These are phyloP conservation scores for Pelusios castaneus DNA, from an alignment of 2,113 vertebrate genomes.

Conservation along the genomic window DNA sequence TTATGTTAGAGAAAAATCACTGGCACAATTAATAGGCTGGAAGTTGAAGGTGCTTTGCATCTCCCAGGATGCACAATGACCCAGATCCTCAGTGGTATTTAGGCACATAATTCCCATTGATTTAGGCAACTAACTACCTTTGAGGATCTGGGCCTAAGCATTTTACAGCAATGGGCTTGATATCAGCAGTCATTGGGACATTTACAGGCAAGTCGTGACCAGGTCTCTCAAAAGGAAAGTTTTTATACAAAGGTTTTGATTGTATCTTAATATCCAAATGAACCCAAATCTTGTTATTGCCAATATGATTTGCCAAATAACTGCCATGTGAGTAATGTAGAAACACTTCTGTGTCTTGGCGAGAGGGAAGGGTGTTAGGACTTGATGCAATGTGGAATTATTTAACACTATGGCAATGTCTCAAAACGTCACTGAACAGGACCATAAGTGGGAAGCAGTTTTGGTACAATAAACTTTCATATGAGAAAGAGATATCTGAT, in stretches of 20 bases:
- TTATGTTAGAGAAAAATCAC: background rate
- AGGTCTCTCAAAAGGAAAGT: background rate
- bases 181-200: constrained; percentile 1
- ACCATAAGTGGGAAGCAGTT: background rate
- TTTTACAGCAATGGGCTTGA: background rate
- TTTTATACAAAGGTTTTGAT: background rate
- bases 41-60: background rate
- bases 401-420: constrained; percentile 29
- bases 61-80: background rate
- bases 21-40: background rate
- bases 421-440: constrained; percentile 42
- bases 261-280: background rate
- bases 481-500: background rate
- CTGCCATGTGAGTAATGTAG: constrained; percentile 35
- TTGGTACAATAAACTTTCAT: background rate
- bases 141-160: background rate
- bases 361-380: background rate
- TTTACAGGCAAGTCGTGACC: constrained; percentile 32
- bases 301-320: too few relatives aligned
- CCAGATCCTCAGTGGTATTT: too few relatives aligned
- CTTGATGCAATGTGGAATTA: constrained; percentile 21
- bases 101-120: too few relatives aligned
- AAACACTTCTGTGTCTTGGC: constrained; percentile 33
- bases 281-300: background rate
- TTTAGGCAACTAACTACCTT: background rate